These are phyloP conservation scores for Acanthiza pusilla DNA, from an alignment of 2,797 vertebrate species.

Conservation along the genomic window DNA sequence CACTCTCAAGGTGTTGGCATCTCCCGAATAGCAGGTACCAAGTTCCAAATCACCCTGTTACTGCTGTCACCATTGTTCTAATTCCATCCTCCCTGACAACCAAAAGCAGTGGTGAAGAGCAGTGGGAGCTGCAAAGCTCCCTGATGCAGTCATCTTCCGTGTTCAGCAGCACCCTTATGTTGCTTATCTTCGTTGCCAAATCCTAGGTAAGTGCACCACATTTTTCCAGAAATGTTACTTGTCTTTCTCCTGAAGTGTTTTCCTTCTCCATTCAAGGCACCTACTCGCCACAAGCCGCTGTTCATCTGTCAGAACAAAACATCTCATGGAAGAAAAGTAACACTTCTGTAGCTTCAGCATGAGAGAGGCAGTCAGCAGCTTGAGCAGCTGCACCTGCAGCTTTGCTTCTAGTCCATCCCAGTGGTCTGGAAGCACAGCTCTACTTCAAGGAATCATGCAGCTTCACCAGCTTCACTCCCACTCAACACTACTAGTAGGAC, in stretches of 20 bases:
- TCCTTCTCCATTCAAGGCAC: background rate
- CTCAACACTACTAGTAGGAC: background rate
- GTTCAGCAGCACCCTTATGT: background rate
- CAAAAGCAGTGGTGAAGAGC: background rate
- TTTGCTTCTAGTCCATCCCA: background rate
- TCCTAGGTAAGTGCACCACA: background rate
- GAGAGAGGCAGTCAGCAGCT: background rate
- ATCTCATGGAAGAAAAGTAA: background rate
- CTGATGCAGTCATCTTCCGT: background rate
- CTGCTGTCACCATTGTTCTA: background rate
- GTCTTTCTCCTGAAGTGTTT: background rate
- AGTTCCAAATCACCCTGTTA: background rate
- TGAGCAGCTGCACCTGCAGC: background rate
- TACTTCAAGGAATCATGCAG: background rate
- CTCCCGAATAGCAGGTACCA: background rate
- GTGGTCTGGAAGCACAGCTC: background rate
- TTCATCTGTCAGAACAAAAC: background rate
- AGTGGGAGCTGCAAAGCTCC: background rate
- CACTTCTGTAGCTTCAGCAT: rapidly evolving
- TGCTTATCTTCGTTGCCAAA: background rate
- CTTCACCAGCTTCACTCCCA: background rate
- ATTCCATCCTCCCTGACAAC: background rate
- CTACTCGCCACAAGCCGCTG: background rate
- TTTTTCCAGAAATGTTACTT: background rate
- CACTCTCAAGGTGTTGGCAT: background rate